These are phyloP conservation scores for Chymomyza caudatula DNA, from an alignment of 2,888 invertebrate genomes.

Conservation along the genomic window DNA sequence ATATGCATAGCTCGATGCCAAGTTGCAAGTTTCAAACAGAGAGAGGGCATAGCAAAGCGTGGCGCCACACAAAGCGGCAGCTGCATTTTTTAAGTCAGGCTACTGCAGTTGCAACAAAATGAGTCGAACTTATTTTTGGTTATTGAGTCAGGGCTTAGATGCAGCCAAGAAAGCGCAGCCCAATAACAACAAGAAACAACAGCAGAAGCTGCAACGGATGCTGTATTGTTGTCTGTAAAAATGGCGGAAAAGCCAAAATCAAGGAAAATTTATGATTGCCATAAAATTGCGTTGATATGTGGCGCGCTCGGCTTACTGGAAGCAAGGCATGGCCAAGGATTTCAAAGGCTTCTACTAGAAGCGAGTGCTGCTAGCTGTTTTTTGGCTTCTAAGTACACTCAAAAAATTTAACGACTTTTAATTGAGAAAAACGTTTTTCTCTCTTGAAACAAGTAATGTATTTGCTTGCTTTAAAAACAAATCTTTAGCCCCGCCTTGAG, in stretches of 20 bases:
- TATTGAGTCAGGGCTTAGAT: neutral
- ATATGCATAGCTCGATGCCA: constrained; percentile 55
- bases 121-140: neutral
- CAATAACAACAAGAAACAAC: neutral
- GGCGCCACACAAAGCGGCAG: neutral
- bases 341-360: neutral
- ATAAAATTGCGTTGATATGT: constrained; percentile 62
- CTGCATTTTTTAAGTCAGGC: neutral
- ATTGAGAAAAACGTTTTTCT: no score
- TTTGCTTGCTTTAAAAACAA: no score
- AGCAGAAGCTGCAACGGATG: constrained; percentile 42
- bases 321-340: neutral
- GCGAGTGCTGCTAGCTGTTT: neutral
- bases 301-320: no score
- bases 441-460: no score
- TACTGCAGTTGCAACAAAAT: neutral
- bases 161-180: neutral
- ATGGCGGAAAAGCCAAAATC: constrained; percentile 56
- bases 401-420: no score
- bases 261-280: constrained; percentile 68
- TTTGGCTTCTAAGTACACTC: neutral
- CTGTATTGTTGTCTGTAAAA: constrained; percentile 45
- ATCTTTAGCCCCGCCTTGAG: no score
- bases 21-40: neutral
- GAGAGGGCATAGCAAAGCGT: constrained; percentile 10